Percentiles rank a stretch among this genome's conserved stretches.
These are phyloP conservation scores for Epicauta chinensis DNA, from an alignment of 1,140 invertebrate genomes.

Conservation along the genomic window DNA sequence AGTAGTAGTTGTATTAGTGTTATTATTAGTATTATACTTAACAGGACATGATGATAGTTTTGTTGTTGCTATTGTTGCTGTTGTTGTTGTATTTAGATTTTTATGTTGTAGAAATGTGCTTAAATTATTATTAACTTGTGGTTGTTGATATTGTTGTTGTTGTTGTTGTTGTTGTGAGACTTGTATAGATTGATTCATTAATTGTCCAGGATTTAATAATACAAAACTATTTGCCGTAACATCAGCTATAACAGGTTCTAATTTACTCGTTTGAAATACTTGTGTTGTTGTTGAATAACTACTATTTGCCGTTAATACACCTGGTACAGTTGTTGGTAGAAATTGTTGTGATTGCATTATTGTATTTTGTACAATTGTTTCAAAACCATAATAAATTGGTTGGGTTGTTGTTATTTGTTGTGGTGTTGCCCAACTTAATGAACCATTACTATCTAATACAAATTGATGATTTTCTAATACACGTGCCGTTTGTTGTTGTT, in stretches of 20 bases:
- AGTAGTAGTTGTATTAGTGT: too few species aligned
- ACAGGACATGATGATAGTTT: not conserved
- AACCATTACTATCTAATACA: constrained; percentile 38
- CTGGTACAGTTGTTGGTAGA: constrained; percentile 67
- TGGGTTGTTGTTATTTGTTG: constrained; percentile 49
- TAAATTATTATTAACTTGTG: not conserved
- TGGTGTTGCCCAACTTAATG: constrained; percentile 35
- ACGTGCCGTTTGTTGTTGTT: constrained; percentile 31
- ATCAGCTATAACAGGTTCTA: constrained; percentile 66
- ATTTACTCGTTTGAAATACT: constrained; percentile 74
- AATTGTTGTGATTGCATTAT: constrained; percentile 80
- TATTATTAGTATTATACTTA: constrained; percentile 7
- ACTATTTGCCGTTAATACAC: constrained; percentile 66
- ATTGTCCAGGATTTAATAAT: constrained; percentile 52
- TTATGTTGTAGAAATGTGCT: too few species aligned
- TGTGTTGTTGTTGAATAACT: constrained; percentile 76
- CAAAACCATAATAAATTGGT: constrained; percentile 72
- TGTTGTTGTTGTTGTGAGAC: constrained; percentile 32
- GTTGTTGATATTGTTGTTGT: constrained; percentile 42
- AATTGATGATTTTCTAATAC: constrained; percentile 35
- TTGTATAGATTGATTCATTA: constrained; percentile 31
- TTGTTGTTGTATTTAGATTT: not conserved
- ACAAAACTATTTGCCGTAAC: constrained; percentile 60
- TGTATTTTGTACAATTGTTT: constrained; percentile 78
- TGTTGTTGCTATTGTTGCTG: not conserved